Base-by-base conservation (phyloP, 2,113 vertebrate genomes). In the Macroglossus sobrinus region DNA sequence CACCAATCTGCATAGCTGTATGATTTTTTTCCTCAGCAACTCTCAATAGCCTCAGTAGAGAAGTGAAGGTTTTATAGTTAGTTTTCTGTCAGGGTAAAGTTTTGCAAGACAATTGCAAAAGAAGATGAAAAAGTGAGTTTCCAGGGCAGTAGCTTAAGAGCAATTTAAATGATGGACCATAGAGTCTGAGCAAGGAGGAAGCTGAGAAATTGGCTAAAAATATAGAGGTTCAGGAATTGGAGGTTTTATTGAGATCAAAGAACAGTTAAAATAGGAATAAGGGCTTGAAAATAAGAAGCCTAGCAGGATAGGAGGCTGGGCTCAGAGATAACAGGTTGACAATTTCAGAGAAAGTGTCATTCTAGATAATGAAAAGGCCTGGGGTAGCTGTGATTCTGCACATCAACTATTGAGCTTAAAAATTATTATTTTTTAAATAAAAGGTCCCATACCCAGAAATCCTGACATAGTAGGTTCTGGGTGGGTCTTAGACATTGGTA, bases 311-410 rank as follows among this genome's bases (percentile, higher is more conserved):
- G 9, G 47, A 94, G 4, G 16, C 33, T 47, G 16, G 24, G 2
- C 38, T 93, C 47, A 95, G 24, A 59, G 10, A 81, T 80, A 64
- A 75, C 28, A 87, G 4, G 10, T 91, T 85, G 24, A 93, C 14
- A 82, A 63, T 89, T 93, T 94, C 82, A 95, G 86, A 78, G n/a
- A 84, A 93, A 86, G 24, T 43, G 6, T 72, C 11, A 43, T 68
- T 95, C 22, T 89, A 71, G 57, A 45, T 84, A 45, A 88, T 75
- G 40, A 79, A 95, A 94, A 68, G 14, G 5, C 15, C 28, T 59
- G 10, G 35, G 19, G 18, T 50, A 78, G 22, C 55, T 78, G 7
- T 87, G 22, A 8, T 78, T 91, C 66, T 80, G 22, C 16, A 80
- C 16, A 80, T 87, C 35, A 81, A 81, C 21, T 89, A 3, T 76